Percentiles rank a stretch among this genome's conserved stretches.
phyloP scores from a whole-genome alignment of 2,888 invertebrate species.

The Thecocarcelia acutangulata region DNA sequence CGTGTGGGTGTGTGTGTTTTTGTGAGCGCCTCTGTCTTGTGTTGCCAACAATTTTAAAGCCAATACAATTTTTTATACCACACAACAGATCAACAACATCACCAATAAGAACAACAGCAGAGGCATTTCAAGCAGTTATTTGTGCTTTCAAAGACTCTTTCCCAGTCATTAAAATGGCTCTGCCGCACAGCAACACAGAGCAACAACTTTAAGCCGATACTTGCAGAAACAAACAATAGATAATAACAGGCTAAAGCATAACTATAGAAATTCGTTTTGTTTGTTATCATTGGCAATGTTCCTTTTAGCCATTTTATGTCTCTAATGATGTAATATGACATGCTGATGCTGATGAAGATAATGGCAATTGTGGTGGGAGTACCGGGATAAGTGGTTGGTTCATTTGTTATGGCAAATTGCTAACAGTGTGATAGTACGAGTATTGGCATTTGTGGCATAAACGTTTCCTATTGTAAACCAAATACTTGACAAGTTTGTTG shows the following conservation, averaged over 20 bases:
- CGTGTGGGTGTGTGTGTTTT: not conserved
- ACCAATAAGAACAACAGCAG: too few relatives aligned
- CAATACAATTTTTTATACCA: not conserved
- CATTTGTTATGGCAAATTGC: conserved; percentile 23
- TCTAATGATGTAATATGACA: conserved; percentile 36
- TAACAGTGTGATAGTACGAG: not conserved
- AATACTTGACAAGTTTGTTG: conserved; percentile 57
- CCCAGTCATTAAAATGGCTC: conserved; percentile 25
- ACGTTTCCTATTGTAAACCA: conserved; percentile 53
- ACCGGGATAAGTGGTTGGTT: not conserved
- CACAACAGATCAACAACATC: conserved; percentile 38
- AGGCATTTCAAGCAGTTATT: conserved; percentile 4
- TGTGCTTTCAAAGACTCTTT: conserved; percentile 30
- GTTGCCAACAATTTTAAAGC: conserved; percentile 7
- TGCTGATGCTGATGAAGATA: conserved; percentile 25
- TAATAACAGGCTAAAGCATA: conserved; percentile 1
- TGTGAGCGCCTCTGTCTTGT: not conserved
- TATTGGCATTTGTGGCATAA: conserved; percentile 29
- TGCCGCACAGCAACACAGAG: not conserved
- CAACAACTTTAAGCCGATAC: conserved; percentile 49
- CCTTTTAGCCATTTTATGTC: conserved; percentile 12
- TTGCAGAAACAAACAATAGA: conserved; percentile 28
- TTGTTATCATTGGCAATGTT: conserved; percentile 35
- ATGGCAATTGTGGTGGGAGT: not conserved
- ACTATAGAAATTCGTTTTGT: conserved; percentile 33